These are phyloP conservation scores for Cryptus armator DNA, from an alignment of 2,888 invertebrate species.

Conservation along the genomic window DNA sequence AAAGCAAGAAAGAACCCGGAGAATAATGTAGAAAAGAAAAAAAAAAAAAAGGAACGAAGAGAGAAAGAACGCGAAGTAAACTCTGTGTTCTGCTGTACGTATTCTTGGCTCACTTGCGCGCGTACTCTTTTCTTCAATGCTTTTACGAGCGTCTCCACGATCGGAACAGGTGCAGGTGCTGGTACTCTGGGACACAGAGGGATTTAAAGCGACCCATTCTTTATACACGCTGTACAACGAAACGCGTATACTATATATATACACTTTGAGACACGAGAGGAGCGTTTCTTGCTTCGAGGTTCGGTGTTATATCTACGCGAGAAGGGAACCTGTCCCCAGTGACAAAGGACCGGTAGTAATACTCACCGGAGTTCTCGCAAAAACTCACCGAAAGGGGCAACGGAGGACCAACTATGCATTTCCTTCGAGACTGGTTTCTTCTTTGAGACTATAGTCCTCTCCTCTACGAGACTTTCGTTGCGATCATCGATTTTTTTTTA, in stretches of 20 bases:
- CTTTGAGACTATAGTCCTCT: background rate
- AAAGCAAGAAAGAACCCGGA: slow-evolving; percentile 10
- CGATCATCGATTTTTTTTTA: no score
- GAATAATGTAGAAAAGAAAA: background rate
- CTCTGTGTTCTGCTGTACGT: slow-evolving; percentile 5
- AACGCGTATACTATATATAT: background rate
- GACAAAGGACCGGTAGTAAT: slow-evolving; percentile 65
- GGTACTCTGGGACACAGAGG: slow-evolving; percentile 36
- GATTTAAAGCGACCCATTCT: slow-evolving; percentile 62
- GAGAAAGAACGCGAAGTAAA: background rate
- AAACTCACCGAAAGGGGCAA: slow-evolving; percentile 53
- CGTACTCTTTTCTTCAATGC: slow-evolving; percentile 58
- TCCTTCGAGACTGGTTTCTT: slow-evolving; percentile 58
- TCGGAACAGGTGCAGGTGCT: slow-evolving; percentile 79
- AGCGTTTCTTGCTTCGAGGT: slow-evolving; percentile 28
- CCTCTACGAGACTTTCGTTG: no score
- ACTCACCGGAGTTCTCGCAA: slow-evolving; percentile 55
- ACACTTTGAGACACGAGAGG: slow-evolving; percentile 25
- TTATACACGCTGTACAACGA: slow-evolving; percentile 35
- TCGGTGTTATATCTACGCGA: slow-evolving; percentile 12
- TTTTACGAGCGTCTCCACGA: slow-evolving; percentile 76
- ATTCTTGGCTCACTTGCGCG: slow-evolving; percentile 24
- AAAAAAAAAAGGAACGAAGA: background rate
- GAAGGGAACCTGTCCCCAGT: slow-evolving; percentile 44
- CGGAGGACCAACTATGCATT: slow-evolving; percentile 52